A percentile compares a stretch with the other conserved stretches of the same genome.
Conservation (phyloP, 2,888 invertebrate genomes). For the Exocentrus adspersus region DNA sequence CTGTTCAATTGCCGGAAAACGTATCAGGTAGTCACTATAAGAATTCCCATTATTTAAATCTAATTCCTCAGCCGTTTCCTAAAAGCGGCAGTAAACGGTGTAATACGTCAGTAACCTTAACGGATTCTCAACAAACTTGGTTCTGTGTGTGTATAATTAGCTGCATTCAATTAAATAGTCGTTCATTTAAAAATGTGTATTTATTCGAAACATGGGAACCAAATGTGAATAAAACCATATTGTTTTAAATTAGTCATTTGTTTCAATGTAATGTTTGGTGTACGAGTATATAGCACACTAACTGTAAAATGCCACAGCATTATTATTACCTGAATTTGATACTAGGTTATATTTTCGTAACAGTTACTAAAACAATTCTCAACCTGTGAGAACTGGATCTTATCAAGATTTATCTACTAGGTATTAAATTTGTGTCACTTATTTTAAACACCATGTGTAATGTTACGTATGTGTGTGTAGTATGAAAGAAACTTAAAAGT, state of each 20-base stretch:
- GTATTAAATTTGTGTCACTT: too few relatives aligned
- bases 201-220: conserved; percentile 4
- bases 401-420: too few relatives aligned
- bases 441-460: too few relatives aligned
- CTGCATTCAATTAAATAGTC: conserved; percentile 32
- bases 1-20: conserved; percentile 7
- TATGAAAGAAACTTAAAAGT: too few relatives aligned
- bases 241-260: not conserved
- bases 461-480: too few relatives aligned
- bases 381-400: too few relatives aligned
- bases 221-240: not conserved
- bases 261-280: not conserved
- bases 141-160: conserved; percentile 32
- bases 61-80: conserved; percentile 35
- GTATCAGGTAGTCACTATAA: conserved; percentile 2
- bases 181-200: conserved; percentile 23
- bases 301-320: too few relatives aligned
- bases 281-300: too few relatives aligned
- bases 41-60: conserved; percentile 36
- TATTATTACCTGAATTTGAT: too few relatives aligned
- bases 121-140: conserved; percentile 36
- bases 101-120: conserved; percentile 31
- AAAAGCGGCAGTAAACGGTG: conserved; percentile 33
- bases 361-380: too few relatives aligned
- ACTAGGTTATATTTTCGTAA: too few relatives aligned